Evolutionary conservation across 2,888 invertebrate genomes (phyloP).

Genomic region (Pseudococcus viburni): DNA sequence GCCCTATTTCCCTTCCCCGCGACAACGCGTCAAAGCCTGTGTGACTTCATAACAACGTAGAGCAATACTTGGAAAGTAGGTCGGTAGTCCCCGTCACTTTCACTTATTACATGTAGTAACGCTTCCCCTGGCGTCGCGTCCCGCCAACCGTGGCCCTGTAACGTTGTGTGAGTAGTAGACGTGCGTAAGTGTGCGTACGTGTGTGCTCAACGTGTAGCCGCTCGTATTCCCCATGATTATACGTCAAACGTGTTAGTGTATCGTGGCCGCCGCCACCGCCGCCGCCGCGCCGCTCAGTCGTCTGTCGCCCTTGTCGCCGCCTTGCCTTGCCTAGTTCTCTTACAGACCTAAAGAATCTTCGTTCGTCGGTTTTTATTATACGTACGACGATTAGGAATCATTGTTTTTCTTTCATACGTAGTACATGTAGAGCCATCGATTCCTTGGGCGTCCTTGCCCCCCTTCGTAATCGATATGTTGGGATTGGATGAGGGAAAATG

Average conservation of each 20-base stretch:
- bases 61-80: conserved; percentile 67
- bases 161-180: conserved; percentile 10
- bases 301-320: conserved; percentile 3
- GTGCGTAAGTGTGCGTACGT: conserved; percentile 57
- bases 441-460: not conserved
- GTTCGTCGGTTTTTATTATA: not conserved
- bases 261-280: conserved; percentile 32
- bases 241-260: conserved; percentile 49
- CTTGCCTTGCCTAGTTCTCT: conserved; percentile 14
- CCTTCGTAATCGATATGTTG: not conserved
- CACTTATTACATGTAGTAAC: conserved; percentile 68
- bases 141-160: not conserved
- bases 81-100: conserved; percentile 68
- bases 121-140: conserved; percentile 49
- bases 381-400: not conserved
- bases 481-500: too few species aligned
- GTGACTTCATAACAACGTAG: conserved; percentile 65
- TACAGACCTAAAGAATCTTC: conserved; percentile 25
- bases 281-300: not conserved
- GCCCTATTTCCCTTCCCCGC: conserved; percentile 59
- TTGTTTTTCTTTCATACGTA: not conserved
- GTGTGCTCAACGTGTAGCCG: conserved; percentile 48
- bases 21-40: conserved; percentile 58
- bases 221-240: conserved; percentile 41
- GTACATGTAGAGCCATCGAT: not conserved